Percentiles rank a stretch among this genome's conserved stretches.
These are phyloP conservation scores for Drosophila ogumai DNA, from an alignment of 1,140 invertebrate species.

Conservation along the genomic window DNA sequence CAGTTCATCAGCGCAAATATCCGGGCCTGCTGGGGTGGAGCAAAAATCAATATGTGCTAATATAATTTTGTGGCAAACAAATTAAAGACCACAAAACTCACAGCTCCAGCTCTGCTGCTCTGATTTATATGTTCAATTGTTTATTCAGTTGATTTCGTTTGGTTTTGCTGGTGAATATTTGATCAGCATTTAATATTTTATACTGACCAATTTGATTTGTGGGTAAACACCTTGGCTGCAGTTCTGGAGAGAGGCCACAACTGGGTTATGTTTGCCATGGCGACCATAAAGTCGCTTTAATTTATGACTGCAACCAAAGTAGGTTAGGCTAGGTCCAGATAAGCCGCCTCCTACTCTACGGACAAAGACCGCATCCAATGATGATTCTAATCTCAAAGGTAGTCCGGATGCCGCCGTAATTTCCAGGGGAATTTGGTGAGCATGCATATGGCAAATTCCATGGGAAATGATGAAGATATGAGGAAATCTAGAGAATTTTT, in stretches of 20 bases:
- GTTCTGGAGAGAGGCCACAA: slow-evolving; percentile 24
- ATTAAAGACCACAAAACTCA: slow-evolving; percentile 40
- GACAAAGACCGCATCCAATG: slow-evolving; percentile 5
- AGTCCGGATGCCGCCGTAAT: neutral
- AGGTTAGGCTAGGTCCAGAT: slow-evolving; percentile 64
- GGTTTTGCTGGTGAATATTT: slow-evolving; percentile 46
- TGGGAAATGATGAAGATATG: neutral
- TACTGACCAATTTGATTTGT: slow-evolving; percentile 29
- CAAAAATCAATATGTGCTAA: slow-evolving; percentile 78
- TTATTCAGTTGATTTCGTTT: slow-evolving; percentile 42
- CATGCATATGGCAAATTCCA: neutral
- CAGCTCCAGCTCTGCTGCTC: neutral
- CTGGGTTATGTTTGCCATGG: slow-evolving; percentile 69
- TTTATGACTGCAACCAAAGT: slow-evolving; percentile 65
- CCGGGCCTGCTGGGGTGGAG: slow-evolving; percentile 1
- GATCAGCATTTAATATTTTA: slow-evolving; percentile 53
- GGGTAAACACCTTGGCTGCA: slow-evolving; percentile 13
- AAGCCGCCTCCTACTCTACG: slow-evolving; percentile 27
- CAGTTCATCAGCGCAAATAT: slow-evolving; percentile 58
- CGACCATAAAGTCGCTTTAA: slow-evolving; percentile 48
- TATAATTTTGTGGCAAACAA: slow-evolving; percentile 67
- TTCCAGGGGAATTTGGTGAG: slow-evolving; percentile 1
- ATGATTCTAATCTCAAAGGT: slow-evolving; percentile 34
- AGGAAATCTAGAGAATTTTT: too few species aligned
- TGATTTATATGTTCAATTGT: slow-evolving; percentile 36